A percentile compares a stretch with the other conserved stretches of the same genome.
Conservation (phyloP, 2,113 vertebrate genomes). For the Uria aalge region DNA sequence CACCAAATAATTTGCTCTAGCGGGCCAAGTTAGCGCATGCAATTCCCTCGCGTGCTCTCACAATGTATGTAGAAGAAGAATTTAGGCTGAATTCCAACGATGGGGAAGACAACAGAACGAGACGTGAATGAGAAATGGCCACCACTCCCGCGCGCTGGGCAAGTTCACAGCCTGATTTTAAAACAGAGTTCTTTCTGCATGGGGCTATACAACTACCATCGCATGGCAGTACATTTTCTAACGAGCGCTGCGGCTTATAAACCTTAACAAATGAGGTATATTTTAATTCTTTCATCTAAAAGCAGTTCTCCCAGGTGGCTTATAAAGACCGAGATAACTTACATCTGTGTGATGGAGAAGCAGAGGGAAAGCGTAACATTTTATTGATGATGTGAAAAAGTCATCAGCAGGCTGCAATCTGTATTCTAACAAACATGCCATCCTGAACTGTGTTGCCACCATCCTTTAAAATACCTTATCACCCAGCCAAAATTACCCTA, state of each 20-base stretch:
- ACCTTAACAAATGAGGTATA: neutral
- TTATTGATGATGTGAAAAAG: neutral
- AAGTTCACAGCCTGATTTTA: neutral
- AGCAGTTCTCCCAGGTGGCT: neutral
- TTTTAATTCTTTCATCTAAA: slow-evolving; percentile 43
- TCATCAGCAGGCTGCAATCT: neutral
- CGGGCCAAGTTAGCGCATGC: neutral
- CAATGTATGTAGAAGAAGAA: neutral
- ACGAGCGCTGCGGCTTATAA: slow-evolving; percentile 9
- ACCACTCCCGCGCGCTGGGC: neutral
- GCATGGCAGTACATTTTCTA: neutral
- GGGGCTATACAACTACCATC: neutral
- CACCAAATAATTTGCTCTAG: neutral
- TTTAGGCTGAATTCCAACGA: neutral
- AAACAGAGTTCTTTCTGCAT: neutral
- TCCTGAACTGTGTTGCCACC: neutral
- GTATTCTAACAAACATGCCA: neutral
- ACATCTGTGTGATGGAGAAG: neutral
- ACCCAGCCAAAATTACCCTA: neutral
- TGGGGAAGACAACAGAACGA: neutral
- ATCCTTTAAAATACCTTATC: neutral
- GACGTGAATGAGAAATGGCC: neutral
- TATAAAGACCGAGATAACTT: neutral
- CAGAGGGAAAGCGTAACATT: neutral
- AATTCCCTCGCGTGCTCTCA: neutral